Evolutionary conservation across 2,888 invertebrate genomes (phyloP), one percentile per base, ranked within the genome.

Genomic region (Tanytarsus gracilentus): DNA sequence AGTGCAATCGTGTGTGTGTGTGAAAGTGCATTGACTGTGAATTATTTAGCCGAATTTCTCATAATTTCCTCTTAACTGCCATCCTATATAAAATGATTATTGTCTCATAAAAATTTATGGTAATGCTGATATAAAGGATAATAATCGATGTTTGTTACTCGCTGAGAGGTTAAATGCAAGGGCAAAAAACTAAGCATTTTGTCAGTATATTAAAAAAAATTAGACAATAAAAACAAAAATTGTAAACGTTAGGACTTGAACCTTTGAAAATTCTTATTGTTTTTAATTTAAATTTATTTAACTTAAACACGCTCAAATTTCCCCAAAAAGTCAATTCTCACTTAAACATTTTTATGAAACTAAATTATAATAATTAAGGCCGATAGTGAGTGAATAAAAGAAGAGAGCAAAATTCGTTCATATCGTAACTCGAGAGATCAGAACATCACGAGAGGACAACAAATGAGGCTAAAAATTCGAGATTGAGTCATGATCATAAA

Each of bases 351-450:
- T 55, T 39, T 55, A 55, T 55, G 40, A 55, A 39, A 7, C 21
- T 16, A 55, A 55, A 55, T 55, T 55, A 55, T 39, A 33, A 55
- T 55, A 55, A 55, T 55, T 55, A 53, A 36, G 21, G 30, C n/a
- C 36, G 53, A 53, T 53, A n/a, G n/a, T n/a, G n/a, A n/a, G n/a
- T n/a, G n/a, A n/a, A n/a, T n/a, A n/a, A n/a, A n/a, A n/a, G n/a
- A n/a, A n/a, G n/a, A n/a, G n/a, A n/a, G n/a, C n/a, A n/a, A n/a
- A n/a, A n/a, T 53, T 16, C 33, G 8, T 23, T 25, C 11, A 14
- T 14, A 27, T 18, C 26, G 9, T 39, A 39, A 39, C 25, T 23
- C 14, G 25, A 23, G 21, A 51, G 29, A 18, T 55, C n/a, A 23
- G 16, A 14, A 14, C 14, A 36, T 36, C 14, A 11, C 16, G 3